Base-by-base conservation (phyloP, 2,888 invertebrate genomes). In the Neoscelio sp. region DNA sequence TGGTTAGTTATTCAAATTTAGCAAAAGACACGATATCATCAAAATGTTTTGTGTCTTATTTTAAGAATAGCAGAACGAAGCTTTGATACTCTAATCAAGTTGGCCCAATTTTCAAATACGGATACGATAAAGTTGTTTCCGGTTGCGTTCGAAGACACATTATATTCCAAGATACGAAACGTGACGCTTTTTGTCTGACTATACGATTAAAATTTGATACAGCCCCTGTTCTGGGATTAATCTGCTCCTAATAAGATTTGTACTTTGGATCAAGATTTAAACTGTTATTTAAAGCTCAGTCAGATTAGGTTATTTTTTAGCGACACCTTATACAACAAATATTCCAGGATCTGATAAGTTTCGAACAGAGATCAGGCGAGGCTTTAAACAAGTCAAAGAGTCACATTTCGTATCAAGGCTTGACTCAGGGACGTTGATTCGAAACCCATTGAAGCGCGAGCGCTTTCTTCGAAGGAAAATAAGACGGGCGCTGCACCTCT, bases 361-460 rank as follows among this genome's bases (percentile, higher is more conserved):
- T 30, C 2, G n/a, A 38, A 7, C 13, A 42, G 42, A 26, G 56
- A 58, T 42, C 26, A 12, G 13, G 28, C 28, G 15, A 15, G 35
- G 23, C n/a, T 26, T 40, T 17, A 7, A 30, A 7, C 42, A 20
- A 33, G 40, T 12, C 30, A 15, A 42, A 33, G 44, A 44, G 17
- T 67, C 56, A 12, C 40, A 52, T 60, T 62, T 71, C 33, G 18
- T 13, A 20, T 33, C 44, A 13, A 35, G 23, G 10, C 18, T 18
- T 48, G 67, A 35, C 17, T 35, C 42, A 46, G 26, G 23, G 40
- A 28, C 46, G 46, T 56, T 46, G 18, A 46, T 13, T 35, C 26
- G 44, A 33, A 65, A 65, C 35, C 33, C 60, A 60, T 62, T 52
- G 68, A 75, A 68, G 75, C 68, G 62, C 60, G 42, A 68, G 67